These are phyloP conservation scores for Manacus vitellinus DNA, from an alignment of 2,113 vertebrate species.

Conservation along the genomic window DNA sequence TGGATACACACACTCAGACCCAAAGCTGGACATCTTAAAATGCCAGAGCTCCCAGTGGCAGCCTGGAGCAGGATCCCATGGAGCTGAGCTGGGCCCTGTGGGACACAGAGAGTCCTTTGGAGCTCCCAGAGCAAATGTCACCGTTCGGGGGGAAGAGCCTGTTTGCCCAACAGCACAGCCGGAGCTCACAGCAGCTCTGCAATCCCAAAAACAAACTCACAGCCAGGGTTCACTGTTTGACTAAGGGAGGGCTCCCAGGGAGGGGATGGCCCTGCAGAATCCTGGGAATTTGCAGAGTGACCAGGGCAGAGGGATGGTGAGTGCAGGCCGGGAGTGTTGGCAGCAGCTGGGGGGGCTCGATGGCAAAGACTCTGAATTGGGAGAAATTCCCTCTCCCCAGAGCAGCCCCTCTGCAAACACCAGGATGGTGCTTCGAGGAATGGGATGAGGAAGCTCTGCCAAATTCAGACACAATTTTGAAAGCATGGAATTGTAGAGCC, in stretches of 20 bases:
- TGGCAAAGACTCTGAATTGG: not conserved
- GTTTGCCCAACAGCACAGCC: not conserved
- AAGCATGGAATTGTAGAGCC: not conserved
- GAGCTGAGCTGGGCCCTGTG: not conserved
- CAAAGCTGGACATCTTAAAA: not conserved
- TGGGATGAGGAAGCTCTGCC: not conserved
- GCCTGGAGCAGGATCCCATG: not conserved
- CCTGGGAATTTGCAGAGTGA: not conserved
- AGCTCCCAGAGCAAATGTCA: not conserved
- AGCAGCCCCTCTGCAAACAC: not conserved
- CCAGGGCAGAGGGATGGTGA: not conserved
- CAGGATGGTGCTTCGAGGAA: not conserved
- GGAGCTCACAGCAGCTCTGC: not conserved
- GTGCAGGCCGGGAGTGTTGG: not conserved
- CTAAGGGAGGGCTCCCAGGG: not conserved
- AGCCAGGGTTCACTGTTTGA: not conserved
- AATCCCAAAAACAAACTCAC: not conserved
- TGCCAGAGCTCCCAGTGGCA: not conserved
- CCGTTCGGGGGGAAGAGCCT: not conserved
- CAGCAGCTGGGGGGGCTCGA: accelerated
- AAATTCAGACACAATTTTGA: accelerated
- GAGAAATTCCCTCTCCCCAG: not conserved
- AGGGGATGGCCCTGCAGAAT: not conserved
- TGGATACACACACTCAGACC: not conserved
- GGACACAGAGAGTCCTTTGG: not conserved